Evolutionary conservation across 2,888 invertebrate species (phyloP).

Genomic region (Synergus gifuensis): DNA sequence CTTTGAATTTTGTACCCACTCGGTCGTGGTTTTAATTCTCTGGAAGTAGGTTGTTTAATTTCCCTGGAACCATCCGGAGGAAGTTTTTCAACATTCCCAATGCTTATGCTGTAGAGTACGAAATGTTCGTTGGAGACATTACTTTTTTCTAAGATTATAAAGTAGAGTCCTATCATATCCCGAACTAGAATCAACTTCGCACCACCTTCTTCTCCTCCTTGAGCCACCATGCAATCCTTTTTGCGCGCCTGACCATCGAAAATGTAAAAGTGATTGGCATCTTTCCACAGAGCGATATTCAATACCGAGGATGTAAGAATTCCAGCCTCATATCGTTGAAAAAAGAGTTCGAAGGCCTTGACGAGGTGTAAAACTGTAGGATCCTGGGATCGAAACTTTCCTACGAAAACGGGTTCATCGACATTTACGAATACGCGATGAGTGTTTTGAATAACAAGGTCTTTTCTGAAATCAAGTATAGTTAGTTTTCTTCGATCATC

Average conservation of each 20-base stretch:
- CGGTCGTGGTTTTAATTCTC: constrained; percentile 60
- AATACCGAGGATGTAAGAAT: constrained; percentile 67
- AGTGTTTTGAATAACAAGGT: constrained; percentile 64
- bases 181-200: constrained; percentile 70
- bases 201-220: constrained; percentile 50
- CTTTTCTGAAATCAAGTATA: constrained; percentile 63
- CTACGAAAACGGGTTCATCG: constrained; percentile 69
- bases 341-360: constrained; percentile 70
- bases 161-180: constrained; percentile 65
- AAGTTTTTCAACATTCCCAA: constrained; percentile 58
- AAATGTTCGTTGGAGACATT: constrained; percentile 69
- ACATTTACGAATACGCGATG: constrained; percentile 65
- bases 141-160: constrained; percentile 71
- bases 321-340: constrained; percentile 64
- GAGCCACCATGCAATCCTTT: constrained; percentile 61
- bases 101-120: constrained; percentile 63
- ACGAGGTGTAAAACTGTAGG: constrained; percentile 68
- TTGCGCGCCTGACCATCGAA: constrained; percentile 71
- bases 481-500: constrained; percentile 65
- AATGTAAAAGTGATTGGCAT: constrained; percentile 60
- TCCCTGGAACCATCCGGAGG: constrained; percentile 49
- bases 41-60: constrained; percentile 53
- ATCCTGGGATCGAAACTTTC: constrained; percentile 69
- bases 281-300: constrained; percentile 71
- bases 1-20: constrained; percentile 68